Conservation (phyloP, 2,888 invertebrate species). For the Dusona sp. region DNA sequence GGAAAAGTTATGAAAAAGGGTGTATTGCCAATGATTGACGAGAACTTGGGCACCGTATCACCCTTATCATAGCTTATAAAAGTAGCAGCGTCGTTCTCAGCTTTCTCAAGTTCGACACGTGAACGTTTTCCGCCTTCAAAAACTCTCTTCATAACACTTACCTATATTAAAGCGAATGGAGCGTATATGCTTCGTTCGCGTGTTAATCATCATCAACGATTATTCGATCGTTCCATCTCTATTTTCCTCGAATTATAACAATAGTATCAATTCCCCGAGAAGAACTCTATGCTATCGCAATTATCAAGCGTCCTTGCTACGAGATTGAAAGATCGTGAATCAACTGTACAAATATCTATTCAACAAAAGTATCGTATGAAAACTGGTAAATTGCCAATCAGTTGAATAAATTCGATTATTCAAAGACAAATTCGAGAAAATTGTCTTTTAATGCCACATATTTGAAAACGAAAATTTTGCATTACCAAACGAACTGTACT, state of each 20-base stretch:
- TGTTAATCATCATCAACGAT: constrained; percentile 55
- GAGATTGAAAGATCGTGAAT: constrained; percentile 17
- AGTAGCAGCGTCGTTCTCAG: constrained; percentile 22
- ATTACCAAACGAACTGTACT: not conserved
- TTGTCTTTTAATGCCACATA: not conserved
- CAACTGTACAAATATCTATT: constrained; percentile 47
- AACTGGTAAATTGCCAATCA: constrained; percentile 42
- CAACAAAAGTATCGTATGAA: constrained; percentile 29
- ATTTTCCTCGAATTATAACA: constrained; percentile 26
- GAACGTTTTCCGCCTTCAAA: not conserved
- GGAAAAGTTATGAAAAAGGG: constrained; percentile 61
- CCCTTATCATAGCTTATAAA: constrained; percentile 22
- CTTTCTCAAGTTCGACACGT: constrained; percentile 40
- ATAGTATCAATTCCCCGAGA: constrained; percentile 49
- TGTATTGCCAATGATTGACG: constrained; percentile 4
- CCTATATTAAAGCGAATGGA: not conserved
- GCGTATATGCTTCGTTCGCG: not conserved
- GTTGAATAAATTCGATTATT: constrained; percentile 61
- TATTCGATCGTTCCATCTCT: constrained; percentile 49
- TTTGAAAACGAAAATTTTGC: not conserved
- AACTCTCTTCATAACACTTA: not conserved
- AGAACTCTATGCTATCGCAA: constrained; percentile 31
- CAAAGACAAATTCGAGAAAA: constrained; percentile 49
- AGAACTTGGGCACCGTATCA: constrained; percentile 13
- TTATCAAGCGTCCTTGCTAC: constrained; percentile 11